Base-by-base conservation (phyloP, 2,797 vertebrate genomes). In the Mareca penelope region DNA sequence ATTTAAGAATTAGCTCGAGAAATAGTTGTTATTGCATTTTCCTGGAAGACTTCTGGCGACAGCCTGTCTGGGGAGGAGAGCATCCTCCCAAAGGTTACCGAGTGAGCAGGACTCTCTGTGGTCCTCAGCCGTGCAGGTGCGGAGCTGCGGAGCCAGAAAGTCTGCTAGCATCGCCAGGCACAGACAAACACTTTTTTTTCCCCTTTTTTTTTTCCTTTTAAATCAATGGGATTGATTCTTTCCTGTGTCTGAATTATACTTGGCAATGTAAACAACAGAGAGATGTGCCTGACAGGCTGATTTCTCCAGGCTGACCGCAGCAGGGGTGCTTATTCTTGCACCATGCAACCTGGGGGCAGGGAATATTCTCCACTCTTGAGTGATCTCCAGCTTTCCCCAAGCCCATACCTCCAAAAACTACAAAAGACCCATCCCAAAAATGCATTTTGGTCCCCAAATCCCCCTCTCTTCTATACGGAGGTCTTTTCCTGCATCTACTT, bases 381-480 rank as follows among this genome's bases (percentile, higher is more conserved):
- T 15, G 23, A 29, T 12, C 15, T 42, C 29, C 37, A 42, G 22
- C 39, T 40, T 72, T 15, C 37, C 37, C 17, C 50, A 42, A 72
- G 21, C 15, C 31, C 39, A 39, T 11, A 31, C 26, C 48, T 33
- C 31, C 29, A 26, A 59, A 52, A 13, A 1, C 16, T 31, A 42
- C 52, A 31, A 14, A 39, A 50, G 28, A 21, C 6, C 0, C 6
- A 40, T 37, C 42, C 29, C 24, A 23, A 73, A 61, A 16, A 33
- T 1, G 17, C 37, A 8, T 7, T 6, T 72, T n/a, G 4, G 16
- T 3, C 70, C 68, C 64, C 7, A 9, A 35, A 3, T 16, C 48
- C 18, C 2, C 2, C 0, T 21, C 19, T 18, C 57, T 28, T 5
- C 26, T 4, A 2, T 2, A 3, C 0, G 7, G 6, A 17, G 2